phyloP scores from a whole-genome alignment of 2,888 invertebrate genomes.

The Globia sparganii region DNA sequence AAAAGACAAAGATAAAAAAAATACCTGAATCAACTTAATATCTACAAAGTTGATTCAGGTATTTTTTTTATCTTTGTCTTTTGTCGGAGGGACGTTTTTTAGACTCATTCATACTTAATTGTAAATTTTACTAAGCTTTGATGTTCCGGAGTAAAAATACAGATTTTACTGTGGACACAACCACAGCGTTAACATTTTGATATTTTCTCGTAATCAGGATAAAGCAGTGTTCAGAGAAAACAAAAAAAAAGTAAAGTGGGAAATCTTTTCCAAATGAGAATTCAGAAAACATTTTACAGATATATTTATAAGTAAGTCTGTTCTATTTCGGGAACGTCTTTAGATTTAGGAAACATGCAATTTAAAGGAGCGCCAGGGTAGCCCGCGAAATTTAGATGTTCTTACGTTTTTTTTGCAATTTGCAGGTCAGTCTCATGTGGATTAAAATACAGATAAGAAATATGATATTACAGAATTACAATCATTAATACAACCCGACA shows the following conservation, averaged over 20 bases:
- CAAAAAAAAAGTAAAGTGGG: no score
- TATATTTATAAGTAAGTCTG: slow-evolving; percentile 10
- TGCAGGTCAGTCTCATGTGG: no score
- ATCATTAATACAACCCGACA: no score
- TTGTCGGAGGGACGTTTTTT: slow-evolving; percentile 12
- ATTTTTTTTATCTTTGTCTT: slow-evolving; percentile 17
- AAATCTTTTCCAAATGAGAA: no score
- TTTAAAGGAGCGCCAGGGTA: not conserved
- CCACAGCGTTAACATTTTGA: slow-evolving; percentile 7
- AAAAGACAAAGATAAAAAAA: slow-evolving; percentile 21
- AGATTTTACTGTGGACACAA: slow-evolving; percentile 4
- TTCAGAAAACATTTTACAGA: slow-evolving; percentile 32
- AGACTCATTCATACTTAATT: slow-evolving; percentile 44
- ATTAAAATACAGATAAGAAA: no score
- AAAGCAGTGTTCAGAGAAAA: no score
- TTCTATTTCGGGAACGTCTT: slow-evolving; percentile 7
- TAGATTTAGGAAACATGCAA: slow-evolving; percentile 3
- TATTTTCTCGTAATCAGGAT: slow-evolving; percentile 22
- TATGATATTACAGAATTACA: no score
- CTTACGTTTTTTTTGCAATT: no score
- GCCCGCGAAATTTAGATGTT: no score
- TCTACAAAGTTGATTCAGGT: slow-evolving; percentile 15
- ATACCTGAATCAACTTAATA: slow-evolving; percentile 8
- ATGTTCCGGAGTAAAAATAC: slow-evolving; percentile 21
- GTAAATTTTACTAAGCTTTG: slow-evolving; percentile 26